Evolutionary conservation across 2,888 invertebrate species (phyloP), one percentile per base, ranked within the genome.

Genomic region (Aspidiotus destructor): DNA sequence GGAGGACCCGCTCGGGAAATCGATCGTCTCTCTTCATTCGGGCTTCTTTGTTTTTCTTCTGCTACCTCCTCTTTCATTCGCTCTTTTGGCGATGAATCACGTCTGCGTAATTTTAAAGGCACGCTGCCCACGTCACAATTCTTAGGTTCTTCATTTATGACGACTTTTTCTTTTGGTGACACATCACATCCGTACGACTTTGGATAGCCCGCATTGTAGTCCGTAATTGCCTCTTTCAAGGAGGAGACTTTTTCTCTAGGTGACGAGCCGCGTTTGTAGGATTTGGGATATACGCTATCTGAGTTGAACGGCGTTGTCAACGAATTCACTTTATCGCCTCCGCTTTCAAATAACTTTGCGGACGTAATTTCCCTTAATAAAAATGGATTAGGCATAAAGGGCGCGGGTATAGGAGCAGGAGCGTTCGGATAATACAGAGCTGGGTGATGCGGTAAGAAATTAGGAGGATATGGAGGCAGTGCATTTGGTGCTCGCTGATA

Each of bases 401-500:
- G 62, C 11, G 69, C 55, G 13, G 67, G 60, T 41, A 67, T 52
- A 40, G 41, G 67, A 1, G 40, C 58, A 40, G 67, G 58, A 5
- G 67, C 52, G 48, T 13, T 48, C 41, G 42, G 42, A 52, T 40
- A 67, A 28, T 28, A 28, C 17, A 67, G 55, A 6, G 58, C 16
- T n/a, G 68, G 61, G 17, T 61, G 61, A 42, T 60, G 61, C 8
- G 68, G 55, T 8, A 60, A 42, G n/a, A 61, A 16, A 48, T 58
- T 60, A 5, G 68, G 54, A 17, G 54, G 68, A 40, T 68, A 68
- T 2, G 76, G 75, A 1, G 78, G 75, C 41, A 79, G 76, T 1
- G 70, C 68, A 42, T 70, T 70, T 8, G 86, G 84, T 10, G 86
- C 83, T 72, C 88, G 82, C 2, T 78, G 77, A 75, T 89, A 88